Evolutionary conservation across 2,888 invertebrate species (phyloP).

Genomic region (Habroteleia sp.): DNA sequence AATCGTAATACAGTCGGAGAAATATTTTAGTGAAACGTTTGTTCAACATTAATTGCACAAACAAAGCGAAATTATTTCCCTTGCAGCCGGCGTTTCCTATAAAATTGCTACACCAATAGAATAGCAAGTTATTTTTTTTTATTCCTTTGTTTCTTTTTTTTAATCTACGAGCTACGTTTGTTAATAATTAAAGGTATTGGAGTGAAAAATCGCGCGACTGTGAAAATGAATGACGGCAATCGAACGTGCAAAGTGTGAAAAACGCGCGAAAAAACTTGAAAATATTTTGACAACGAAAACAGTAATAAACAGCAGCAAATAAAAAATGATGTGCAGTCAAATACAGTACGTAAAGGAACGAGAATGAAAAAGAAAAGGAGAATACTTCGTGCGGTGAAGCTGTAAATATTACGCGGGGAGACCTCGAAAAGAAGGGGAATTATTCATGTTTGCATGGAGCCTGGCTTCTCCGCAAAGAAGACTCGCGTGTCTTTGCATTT

Average conservation of each 20-base stretch:
- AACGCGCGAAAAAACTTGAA: conserved; percentile 25
- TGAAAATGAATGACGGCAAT: conserved; percentile 36
- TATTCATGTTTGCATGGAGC: conserved; percentile 63
- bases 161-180: conserved; percentile 9
- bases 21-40: conserved; percentile 19
- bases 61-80: conserved; percentile 18
- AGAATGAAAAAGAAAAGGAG: conserved; percentile 45
- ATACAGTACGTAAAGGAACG: conserved; percentile 34
- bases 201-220: conserved; percentile 18
- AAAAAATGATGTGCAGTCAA: conserved; percentile 24
- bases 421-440: conserved; percentile 60
- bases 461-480: conserved; percentile 55
- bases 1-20: not conserved
- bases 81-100: conserved; percentile 14
- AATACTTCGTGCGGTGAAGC: conserved; percentile 59
- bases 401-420: conserved; percentile 61
- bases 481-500: conserved; percentile 65
- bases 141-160: conserved; percentile 1
- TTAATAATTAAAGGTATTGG: conserved; percentile 23
- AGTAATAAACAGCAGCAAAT: conserved; percentile 44
- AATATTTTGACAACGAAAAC: conserved; percentile 58
- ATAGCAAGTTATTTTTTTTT: conserved; percentile 6
- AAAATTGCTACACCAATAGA: conserved; percentile 11
- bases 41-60: conserved; percentile 28
- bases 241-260: conserved; percentile 38